A percentile compares a stretch with the other conserved stretches of the same genome.
These are phyloP conservation scores for Adoxophyes honmai DNA, from an alignment of 1,140 invertebrate genomes.

Conservation along the genomic window DNA sequence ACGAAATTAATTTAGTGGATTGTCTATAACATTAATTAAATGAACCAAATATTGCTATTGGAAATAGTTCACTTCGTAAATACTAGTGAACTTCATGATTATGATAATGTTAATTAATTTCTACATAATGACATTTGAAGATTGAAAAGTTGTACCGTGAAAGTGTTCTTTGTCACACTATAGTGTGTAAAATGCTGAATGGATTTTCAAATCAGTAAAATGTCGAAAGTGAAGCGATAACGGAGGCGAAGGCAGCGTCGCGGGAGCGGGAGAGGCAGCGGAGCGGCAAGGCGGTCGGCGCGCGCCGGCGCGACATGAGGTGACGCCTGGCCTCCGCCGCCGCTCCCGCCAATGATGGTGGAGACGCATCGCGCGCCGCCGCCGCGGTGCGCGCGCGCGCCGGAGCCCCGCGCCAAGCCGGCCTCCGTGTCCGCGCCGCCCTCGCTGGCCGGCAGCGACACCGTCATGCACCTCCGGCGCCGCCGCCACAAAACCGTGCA, in stretches of 20 bases:
- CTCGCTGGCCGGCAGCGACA: constrained; percentile 70
- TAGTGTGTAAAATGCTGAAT: constrained; percentile 17
- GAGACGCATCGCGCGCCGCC: constrained; percentile 73
- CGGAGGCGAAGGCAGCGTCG: constrained; percentile 17
- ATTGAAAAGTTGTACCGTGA: not conserved
- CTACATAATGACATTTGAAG: no score
- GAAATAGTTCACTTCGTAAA: no score
- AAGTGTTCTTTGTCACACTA: not conserved
- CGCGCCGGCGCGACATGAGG: constrained; percentile 51
- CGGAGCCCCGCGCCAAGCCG: constrained; percentile 62
- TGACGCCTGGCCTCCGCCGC: constrained; percentile 73
- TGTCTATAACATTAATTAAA: not conserved
- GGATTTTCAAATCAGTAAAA: constrained; percentile 21
- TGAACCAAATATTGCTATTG: no score
- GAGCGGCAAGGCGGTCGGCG: constrained; percentile 18
- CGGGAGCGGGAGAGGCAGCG: constrained; percentile 25
- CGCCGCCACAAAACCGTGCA: constrained; percentile 86
- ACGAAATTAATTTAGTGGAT: not conserved
- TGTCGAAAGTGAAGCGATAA: constrained; percentile 27
- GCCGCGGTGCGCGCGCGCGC: constrained; percentile 68
- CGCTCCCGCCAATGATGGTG: constrained; percentile 74
- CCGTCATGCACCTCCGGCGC: constrained; percentile 78
- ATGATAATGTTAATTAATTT: no score
- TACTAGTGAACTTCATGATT: no score
- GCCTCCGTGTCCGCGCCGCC: constrained; percentile 59